Conservation (phyloP, 2,797 vertebrate genomes). For the Lepilemur ruficaudatus region DNA sequence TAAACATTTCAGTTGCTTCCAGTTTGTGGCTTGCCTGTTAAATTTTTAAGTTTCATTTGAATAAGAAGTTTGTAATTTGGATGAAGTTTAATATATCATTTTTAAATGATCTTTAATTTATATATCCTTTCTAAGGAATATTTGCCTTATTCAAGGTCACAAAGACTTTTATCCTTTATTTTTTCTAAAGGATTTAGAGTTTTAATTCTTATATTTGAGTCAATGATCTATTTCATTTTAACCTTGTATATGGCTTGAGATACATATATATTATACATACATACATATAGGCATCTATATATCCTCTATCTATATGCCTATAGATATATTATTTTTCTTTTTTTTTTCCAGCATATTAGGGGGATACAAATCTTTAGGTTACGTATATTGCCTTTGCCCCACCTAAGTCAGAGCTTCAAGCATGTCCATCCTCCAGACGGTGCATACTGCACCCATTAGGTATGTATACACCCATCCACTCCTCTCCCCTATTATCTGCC, state of each 20-base stretch:
- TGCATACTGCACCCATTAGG: too few species aligned
- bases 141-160: background rate
- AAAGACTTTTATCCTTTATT: background rate
- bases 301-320: background rate
- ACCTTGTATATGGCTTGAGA: background rate
- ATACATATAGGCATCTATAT: background rate
- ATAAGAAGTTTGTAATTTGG: background rate
- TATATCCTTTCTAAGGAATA: background rate
- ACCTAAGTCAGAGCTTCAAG: too few species aligned
- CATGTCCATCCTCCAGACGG: too few species aligned
- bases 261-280: background rate
- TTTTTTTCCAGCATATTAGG: too few species aligned
- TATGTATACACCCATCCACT: too few species aligned
- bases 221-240: background rate
- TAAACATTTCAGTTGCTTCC: slow-evolving; percentile 29
- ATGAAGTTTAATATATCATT: background rate
- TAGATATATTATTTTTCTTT: too few species aligned
- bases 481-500: too few species aligned
- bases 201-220: background rate
- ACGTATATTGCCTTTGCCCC: too few species aligned
- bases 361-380: too few species aligned
- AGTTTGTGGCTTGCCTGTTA: background rate
- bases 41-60: slow-evolving; percentile 12
- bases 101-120: background rate
- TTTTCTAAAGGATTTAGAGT: background rate